Conservation (phyloP, 2,113 vertebrate genomes). For the Tragelaphus strepsiceros region DNA sequence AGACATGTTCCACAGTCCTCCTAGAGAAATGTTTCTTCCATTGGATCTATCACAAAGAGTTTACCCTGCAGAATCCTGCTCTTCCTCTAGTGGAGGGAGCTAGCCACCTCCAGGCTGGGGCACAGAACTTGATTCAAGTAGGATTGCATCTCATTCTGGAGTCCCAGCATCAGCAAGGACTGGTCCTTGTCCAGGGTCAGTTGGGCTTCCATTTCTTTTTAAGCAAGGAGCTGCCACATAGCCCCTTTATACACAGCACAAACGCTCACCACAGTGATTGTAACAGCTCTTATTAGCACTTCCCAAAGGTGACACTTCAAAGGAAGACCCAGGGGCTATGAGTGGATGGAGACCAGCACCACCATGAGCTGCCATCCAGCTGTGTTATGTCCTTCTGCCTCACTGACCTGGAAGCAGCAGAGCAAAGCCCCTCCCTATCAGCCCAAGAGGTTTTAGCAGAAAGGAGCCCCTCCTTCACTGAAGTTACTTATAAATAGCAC, state of each 20-base stretch:
- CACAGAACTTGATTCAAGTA: slow-evolving; percentile 38
- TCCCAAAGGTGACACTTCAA: not conserved
- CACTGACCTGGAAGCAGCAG: not conserved
- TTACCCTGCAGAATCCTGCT: not conserved
- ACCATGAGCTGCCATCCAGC: not conserved
- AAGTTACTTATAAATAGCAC: not conserved
- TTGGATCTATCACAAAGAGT: not conserved
- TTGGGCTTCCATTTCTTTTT: not conserved
- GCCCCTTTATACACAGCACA: not conserved
- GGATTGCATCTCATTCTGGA: slow-evolving; percentile 24
- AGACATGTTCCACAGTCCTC: not conserved
- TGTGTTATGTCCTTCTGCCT: not conserved
- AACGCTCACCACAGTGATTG: not conserved
- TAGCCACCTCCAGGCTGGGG: slow-evolving; percentile 26
- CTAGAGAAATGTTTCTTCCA: not conserved
- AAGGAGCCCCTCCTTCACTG: not conserved
- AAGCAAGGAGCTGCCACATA: not conserved
- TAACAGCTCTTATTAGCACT: not conserved
- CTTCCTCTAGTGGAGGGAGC: not conserved
- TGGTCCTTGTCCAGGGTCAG: not conserved
- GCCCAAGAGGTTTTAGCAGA: not conserved
- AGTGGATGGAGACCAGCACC: not conserved
- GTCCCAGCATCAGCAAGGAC: not conserved
- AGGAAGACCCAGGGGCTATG: not conserved
- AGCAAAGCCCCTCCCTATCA: not conserved